phyloP scores from a whole-genome alignment of 2,888 invertebrate species.

The Leucophora obtusa region DNA sequence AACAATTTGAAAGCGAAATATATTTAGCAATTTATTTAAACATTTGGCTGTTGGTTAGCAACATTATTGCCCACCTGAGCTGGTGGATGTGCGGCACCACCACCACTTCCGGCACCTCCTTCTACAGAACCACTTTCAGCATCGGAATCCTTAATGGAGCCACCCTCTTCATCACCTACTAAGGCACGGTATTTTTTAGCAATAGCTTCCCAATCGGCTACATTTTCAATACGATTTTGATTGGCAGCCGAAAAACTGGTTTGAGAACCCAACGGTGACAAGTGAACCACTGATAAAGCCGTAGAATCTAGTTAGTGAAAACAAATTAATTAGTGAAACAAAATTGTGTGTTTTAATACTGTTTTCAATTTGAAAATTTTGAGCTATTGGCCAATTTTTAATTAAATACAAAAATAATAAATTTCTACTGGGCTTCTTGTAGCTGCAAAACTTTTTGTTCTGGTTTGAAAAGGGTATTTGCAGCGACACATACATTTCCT shows the following conservation, averaged over 20 bases:
- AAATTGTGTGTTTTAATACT: neutral
- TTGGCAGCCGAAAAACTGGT: slow-evolving; percentile 87
- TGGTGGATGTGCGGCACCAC: slow-evolving; percentile 69
- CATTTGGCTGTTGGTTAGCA: slow-evolving; percentile 62
- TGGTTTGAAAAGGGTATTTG: slow-evolving; percentile 51
- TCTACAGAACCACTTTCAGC: slow-evolving; percentile 77
- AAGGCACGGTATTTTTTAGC: slow-evolving; percentile 92
- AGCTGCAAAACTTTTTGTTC: slow-evolving; percentile 42
- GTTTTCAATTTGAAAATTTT: slow-evolving; percentile 67
- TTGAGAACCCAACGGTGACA: slow-evolving; percentile 91
- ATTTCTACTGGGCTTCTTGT: slow-evolving; percentile 23
- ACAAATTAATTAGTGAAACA: slow-evolving; percentile 4
- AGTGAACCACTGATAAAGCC: slow-evolving; percentile 87
- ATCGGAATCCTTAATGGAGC: slow-evolving; percentile 78
- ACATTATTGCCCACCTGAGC: slow-evolving; percentile 77
- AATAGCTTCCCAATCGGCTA: slow-evolving; percentile 94
- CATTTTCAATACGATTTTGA: slow-evolving; percentile 90
- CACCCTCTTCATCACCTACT: slow-evolving; percentile 82
- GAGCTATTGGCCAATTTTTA: slow-evolving; percentile 68
- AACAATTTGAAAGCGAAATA: slow-evolving; percentile 13
- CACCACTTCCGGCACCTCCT: slow-evolving; percentile 67
- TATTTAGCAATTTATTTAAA: slow-evolving; percentile 27
- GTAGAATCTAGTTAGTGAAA: slow-evolving; percentile 82
- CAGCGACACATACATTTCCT: slow-evolving; percentile 79
- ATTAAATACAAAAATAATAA: neutral